Conservation (phyloP, 2,797 vertebrate species). For the Syncerus caffer region DNA sequence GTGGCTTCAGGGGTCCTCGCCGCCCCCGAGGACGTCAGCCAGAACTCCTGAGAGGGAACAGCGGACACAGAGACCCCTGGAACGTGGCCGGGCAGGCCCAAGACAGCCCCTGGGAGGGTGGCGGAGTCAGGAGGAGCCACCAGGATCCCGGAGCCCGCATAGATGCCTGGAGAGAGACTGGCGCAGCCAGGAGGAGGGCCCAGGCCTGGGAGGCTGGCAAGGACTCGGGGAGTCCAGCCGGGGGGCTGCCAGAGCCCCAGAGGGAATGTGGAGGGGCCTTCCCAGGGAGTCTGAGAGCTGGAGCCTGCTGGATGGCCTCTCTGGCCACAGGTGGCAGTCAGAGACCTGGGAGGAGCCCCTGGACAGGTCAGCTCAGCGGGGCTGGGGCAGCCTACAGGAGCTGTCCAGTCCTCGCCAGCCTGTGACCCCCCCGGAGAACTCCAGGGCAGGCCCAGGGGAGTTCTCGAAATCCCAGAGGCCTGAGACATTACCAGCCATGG, state of each 20-base stretch:
- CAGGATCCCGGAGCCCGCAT: neutral
- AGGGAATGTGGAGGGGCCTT: conserved; percentile 19
- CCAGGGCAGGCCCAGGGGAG: neutral
- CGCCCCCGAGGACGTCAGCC: neutral
- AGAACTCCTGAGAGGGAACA: conserved; percentile 31
- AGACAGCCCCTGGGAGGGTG: neutral
- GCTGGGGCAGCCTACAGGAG: conserved; percentile 62
- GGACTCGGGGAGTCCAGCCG: neutral
- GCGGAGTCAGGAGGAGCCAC: conserved; percentile 36
- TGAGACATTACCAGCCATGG: neutral
- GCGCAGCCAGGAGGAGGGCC: conserved; percentile 1
- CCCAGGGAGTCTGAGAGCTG: conserved; percentile 59
- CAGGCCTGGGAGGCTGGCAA: neutral
- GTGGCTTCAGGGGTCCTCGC: conserved; percentile 8
- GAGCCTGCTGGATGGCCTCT: conserved; percentile 19
- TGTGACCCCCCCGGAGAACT: neutral
- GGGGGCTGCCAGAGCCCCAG: neutral
- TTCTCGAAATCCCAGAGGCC: neutral
- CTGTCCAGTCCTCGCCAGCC: neutral
- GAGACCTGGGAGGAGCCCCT: conserved; percentile 21
- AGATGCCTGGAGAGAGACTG: conserved; percentile 31
- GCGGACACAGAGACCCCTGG: neutral
- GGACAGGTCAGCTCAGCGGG: neutral
- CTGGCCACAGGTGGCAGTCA: conserved; percentile 38
- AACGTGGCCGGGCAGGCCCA: neutral